phyloP scores from a whole-genome alignment of 2,113 vertebrate species.

The Procapra przewalskii region DNA sequence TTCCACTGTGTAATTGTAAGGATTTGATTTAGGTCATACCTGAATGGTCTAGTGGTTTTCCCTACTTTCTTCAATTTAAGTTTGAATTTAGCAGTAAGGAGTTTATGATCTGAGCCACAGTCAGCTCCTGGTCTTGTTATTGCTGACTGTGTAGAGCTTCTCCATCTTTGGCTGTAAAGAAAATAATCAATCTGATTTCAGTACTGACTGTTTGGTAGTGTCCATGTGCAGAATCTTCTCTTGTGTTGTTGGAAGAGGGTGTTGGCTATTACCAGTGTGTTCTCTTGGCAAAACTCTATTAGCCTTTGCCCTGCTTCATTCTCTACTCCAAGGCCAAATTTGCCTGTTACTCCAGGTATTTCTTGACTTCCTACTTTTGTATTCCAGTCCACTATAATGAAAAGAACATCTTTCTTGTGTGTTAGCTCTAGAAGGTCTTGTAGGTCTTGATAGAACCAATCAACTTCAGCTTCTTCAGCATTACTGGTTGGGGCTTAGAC shows the following conservation, averaged over 20 bases:
- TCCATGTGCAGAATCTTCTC: background rate
- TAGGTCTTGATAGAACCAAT: background rate
- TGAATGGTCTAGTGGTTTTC: background rate
- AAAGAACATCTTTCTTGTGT: background rate
- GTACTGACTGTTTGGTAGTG: background rate
- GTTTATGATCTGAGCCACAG: background rate
- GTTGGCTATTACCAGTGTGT: background rate
- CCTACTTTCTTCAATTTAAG: background rate
- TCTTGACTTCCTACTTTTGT: background rate
- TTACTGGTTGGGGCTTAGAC: background rate
- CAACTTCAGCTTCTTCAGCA: background rate
- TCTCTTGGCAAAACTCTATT: background rate
- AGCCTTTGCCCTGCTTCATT: background rate
- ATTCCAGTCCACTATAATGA: background rate
- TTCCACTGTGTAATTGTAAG: background rate
- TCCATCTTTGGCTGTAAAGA: background rate
- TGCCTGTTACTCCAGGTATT: background rate
- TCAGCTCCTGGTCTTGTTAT: background rate
- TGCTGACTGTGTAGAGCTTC: background rate
- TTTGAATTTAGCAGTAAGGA: background rate
- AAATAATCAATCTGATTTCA: background rate
- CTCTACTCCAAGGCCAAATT: background rate
- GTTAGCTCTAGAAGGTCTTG: background rate
- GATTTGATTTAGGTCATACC: background rate
- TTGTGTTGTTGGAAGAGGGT: background rate